Evolutionary conservation across 2,888 invertebrate genomes (phyloP), one percentile per base, ranked within the genome.

Genomic region (Tenthredo mesomela): DNA sequence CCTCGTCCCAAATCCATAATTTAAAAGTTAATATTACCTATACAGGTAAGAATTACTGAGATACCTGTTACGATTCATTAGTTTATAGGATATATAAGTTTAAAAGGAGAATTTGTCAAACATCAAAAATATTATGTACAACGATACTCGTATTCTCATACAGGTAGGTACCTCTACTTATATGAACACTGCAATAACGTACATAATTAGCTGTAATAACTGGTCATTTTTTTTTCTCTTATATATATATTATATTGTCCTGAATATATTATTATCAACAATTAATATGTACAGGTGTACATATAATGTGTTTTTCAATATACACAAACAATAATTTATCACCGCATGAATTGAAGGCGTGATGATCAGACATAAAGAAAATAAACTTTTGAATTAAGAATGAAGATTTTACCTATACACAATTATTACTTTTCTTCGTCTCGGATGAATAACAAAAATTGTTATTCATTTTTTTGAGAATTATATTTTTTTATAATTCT

Each of bases 1-100:
- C 77, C 77, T 77, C 77, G 77, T 77, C 50, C 77, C 33, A 77
- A 77, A 77, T 77, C 50, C 77, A 77, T 77, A 77, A 77, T 54
- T 54, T 43, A 73, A 43, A 43, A 7, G 5, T 73, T 43, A 5
- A 73, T 43, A 29, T 2, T 2, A 73, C 9, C 18, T 73, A 43
- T 43, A 43, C 37, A 43, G 40, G n/a, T 18, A 37, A 54, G 54
- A 54, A 54, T n/a, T n/a, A n/a, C 37, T 37, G 70, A 37, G n/a
- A 37, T 37, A 70, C 70, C n/a, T n/a, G 18, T 15, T 70, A n/a
- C n/a, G 33, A 67, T 67, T 67, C 15, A 67, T 15, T 67, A 12
- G 29, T 67, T 15, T 6, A 67, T 67, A 15, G 18, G 25, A 67
- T 33, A n/a, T n/a, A n/a, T n/a, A n/a, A 29, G 5, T 67, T 18